These are phyloP conservation scores for Pseudomugil tenellus DNA, from an alignment of 2,797 vertebrate species.

Conservation along the genomic window DNA sequence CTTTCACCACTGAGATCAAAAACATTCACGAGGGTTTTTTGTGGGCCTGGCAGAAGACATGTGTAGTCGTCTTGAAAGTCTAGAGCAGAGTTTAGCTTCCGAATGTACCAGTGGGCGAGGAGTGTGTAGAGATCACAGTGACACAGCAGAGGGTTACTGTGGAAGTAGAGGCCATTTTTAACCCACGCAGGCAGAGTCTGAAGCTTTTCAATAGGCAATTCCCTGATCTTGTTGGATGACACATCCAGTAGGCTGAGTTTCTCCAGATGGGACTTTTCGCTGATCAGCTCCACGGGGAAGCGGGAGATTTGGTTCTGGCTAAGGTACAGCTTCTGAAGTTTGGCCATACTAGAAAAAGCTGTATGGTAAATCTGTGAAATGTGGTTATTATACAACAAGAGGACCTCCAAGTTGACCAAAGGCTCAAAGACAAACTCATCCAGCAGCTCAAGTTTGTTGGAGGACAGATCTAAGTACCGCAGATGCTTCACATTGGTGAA, in stretches of 20 bases:
- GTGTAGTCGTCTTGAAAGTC: conserved; percentile 92
- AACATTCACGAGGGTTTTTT: conserved; percentile 72
- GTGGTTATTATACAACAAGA: conserved; percentile 94
- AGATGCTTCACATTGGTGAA: conserved; percentile 88
- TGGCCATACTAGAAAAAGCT: conserved; percentile 87
- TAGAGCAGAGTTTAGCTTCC: conserved; percentile 88
- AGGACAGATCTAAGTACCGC: conserved; percentile 93
- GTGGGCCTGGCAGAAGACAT: conserved; percentile 76
- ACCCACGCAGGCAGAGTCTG: conserved; percentile 90
- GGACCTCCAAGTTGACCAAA: conserved; percentile 88
- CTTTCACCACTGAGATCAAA: conserved; percentile 81
- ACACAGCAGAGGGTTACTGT: conserved; percentile 90
- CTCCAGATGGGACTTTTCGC: conserved; percentile 85
- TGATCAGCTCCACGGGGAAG: conserved; percentile 92
- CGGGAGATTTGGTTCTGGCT: conserved; percentile 93
- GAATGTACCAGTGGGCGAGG: conserved; percentile 88
- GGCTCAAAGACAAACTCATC: conserved; percentile 93
- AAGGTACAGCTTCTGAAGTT: conserved; percentile 94
- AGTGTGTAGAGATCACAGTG: conserved; percentile 91
- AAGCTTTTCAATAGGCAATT: conserved; percentile 84
- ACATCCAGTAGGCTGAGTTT: conserved; percentile 91
- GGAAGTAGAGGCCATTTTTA: conserved; percentile 93
- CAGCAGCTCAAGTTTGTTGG: conserved; percentile 86
- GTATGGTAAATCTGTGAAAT: conserved; percentile 89
- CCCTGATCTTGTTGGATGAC: conserved; percentile 91